Evolutionary conservation across 2,797 vertebrate species (phyloP).

Genomic region (Melanogrammus aeglefinus): DNA sequence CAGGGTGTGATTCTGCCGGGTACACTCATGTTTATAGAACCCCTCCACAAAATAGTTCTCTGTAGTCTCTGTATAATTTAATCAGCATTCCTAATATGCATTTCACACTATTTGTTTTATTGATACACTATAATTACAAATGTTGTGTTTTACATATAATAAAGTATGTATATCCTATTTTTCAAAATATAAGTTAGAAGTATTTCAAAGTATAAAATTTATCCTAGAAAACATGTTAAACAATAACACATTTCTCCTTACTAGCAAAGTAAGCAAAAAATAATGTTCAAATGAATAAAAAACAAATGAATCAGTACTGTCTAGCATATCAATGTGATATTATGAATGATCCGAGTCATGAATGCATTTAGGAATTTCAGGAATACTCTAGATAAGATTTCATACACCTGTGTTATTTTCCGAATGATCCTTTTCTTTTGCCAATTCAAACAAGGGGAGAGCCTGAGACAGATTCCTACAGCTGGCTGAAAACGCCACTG

Average conservation of each 20-base stretch:
- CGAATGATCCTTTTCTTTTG: background rate
- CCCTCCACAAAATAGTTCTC: slow-evolving; percentile 25
- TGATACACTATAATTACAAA: too few relatives aligned
- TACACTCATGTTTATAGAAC: slow-evolving; percentile 33
- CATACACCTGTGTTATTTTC: background rate
- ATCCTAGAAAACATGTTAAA: background rate
- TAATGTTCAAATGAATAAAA: background rate
- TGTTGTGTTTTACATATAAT: too few relatives aligned
- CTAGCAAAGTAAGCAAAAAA: background rate
- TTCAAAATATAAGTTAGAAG: too few relatives aligned
- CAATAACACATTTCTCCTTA: background rate
- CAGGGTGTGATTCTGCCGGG: slow-evolving; percentile 46
- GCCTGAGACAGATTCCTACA: background rate
- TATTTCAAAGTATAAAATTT: background rate
- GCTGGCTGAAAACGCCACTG: background rate
- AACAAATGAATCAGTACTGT: background rate
- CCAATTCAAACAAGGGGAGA: background rate
- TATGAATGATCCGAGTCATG: background rate
- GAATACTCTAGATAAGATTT: background rate
- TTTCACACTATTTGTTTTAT: too few relatives aligned
- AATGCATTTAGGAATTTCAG: background rate
- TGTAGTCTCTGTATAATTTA: background rate
- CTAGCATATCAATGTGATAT: background rate
- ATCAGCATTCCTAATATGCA: too few relatives aligned
- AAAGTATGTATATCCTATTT: too few relatives aligned